Evolutionary conservation across 2,888 invertebrate species (phyloP).

Genomic region (Paralinhomoeus sp.): DNA sequence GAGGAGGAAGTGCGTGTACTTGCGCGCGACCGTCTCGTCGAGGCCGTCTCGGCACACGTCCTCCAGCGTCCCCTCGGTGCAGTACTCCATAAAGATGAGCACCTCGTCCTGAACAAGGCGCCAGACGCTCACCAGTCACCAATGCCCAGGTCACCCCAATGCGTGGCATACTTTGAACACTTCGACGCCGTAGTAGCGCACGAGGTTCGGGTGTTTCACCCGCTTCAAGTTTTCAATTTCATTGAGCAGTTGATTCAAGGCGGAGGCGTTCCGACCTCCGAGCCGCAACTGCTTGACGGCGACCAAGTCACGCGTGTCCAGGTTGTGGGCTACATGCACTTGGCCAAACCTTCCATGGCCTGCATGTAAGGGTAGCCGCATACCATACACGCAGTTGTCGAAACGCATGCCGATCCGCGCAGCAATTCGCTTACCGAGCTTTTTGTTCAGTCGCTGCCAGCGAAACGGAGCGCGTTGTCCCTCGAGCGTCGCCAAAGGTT

Average conservation of each 20-base stretch:
- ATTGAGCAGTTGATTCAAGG: conserved; percentile 58
- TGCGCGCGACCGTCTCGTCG: conserved; percentile 39
- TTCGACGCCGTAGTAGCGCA: conserved; percentile 75
- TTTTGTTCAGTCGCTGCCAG: conserved; percentile 68
- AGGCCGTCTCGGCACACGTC: conserved; percentile 28
- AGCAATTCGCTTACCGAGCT: conserved; percentile 41
- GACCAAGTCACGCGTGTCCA: conserved; percentile 65
- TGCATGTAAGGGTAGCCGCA: no score
- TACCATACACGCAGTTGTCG: no score
- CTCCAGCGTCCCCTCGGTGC: conserved; percentile 41
- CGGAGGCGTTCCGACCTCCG: conserved; percentile 40
- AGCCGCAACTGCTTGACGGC: conserved; percentile 62
- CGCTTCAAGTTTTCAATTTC: conserved; percentile 75
- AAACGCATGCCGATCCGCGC: no score
- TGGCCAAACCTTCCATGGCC: conserved; percentile 81
- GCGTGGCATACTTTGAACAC: conserved; percentile 49
- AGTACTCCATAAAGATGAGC: conserved; percentile 87
- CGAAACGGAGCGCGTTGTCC: conserved; percentile 60
- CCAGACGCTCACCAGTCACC: no score
- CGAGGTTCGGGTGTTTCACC: conserved; percentile 59
- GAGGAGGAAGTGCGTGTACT: conserved; percentile 60
- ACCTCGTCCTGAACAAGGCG: conserved; percentile 70
- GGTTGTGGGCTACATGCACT: conserved; percentile 82
- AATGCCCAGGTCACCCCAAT: no score
- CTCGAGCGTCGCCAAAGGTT: conserved; percentile 41